Conservation (phyloP, 2,888 invertebrate genomes). For the Cordilura impudica region DNA sequence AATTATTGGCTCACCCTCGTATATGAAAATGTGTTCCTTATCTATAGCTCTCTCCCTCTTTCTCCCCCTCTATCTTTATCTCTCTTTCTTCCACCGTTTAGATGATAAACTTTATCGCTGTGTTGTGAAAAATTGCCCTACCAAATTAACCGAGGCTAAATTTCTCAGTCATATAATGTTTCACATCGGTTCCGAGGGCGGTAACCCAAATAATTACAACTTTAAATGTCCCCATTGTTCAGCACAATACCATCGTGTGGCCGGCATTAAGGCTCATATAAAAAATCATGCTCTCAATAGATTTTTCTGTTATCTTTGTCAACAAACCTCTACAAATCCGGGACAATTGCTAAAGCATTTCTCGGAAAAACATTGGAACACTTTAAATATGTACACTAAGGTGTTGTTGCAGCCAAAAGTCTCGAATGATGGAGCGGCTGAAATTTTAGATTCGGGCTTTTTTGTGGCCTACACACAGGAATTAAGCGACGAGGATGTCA, state of each 20-base stretch:
- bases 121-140: conserved; percentile 66
- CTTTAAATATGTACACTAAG: conserved; percentile 47
- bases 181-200: conserved; percentile 64
- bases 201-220: conserved; percentile 52
- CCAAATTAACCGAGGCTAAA: conserved; percentile 62
- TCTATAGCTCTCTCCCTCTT: too few species aligned
- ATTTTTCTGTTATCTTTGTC: conserved; percentile 82
- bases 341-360: conserved; percentile 78
- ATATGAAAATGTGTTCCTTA: too few species aligned
- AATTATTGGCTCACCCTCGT: too few species aligned
- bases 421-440: neutral
- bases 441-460: conserved; percentile 63
- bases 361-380: conserved; percentile 78
- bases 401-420: conserved; percentile 42
- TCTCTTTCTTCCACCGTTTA: conserved; percentile 59
- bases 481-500: conserved; percentile 61
- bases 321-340: conserved; percentile 72
- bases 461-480: conserved; percentile 78
- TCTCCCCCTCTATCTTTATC: too few species aligned
- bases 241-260: conserved; percentile 60
- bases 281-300: conserved; percentile 81
- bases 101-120: conserved; percentile 69
- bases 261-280: conserved; percentile 80
- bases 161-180: conserved; percentile 69
- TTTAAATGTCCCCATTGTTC: conserved; percentile 68